Conservation (phyloP, 2,888 invertebrate species). For the Nomada ferruginata region DNA sequence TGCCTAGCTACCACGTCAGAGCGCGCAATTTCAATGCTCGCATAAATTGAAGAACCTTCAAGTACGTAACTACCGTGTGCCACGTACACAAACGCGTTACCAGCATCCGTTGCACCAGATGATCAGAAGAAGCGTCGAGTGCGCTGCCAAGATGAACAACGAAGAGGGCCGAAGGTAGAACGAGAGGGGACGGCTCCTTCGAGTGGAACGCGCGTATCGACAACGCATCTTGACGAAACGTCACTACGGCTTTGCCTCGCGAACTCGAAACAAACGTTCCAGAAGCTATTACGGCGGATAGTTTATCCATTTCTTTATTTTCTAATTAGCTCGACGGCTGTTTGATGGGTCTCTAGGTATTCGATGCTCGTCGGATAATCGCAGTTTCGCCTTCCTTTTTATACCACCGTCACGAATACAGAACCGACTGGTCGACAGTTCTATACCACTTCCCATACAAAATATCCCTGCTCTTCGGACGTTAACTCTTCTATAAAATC, state of each 20-base stretch:
- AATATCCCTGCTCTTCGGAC: too few species aligned
- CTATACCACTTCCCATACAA: too few species aligned
- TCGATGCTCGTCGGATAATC: background rate
- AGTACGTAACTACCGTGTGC: conserved; percentile 58
- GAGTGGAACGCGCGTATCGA: conserved; percentile 49
- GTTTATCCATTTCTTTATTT: background rate
- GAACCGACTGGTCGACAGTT: too few species aligned
- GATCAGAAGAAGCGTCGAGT: conserved; percentile 58
- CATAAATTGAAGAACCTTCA: conserved; percentile 68
- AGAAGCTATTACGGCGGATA: conserved; percentile 12
- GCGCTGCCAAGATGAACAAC: conserved; percentile 18
- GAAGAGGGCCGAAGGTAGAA: background rate
- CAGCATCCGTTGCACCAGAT: conserved; percentile 36
- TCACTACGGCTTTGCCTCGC: conserved; percentile 6
- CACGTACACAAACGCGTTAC: conserved; percentile 43
- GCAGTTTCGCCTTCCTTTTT: background rate
- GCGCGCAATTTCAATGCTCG: conserved; percentile 66
- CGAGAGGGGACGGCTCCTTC: conserved; percentile 9
- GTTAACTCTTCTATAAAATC: background rate
- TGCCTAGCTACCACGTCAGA: conserved; percentile 55
- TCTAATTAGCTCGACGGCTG: background rate
- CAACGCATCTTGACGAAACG: conserved; percentile 23
- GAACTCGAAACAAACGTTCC: conserved; percentile 3
- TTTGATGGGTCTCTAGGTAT: too few species aligned
- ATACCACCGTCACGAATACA: background rate